Base-by-base conservation (phyloP, 53 echinoderm and acorn worm species). In the Temnopleurus reevesii region DNA sequence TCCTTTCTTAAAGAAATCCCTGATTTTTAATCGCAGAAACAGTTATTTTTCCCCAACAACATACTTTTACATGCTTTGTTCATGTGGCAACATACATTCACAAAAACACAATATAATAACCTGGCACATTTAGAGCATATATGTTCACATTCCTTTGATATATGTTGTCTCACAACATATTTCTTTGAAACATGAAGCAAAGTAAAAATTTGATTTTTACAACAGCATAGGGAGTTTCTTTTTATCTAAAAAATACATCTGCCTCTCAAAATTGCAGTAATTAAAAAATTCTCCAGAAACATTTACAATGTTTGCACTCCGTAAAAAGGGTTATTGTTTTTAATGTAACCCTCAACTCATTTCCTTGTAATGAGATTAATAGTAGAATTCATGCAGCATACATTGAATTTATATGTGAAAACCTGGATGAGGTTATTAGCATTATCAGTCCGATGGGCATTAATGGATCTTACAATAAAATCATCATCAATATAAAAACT, bases 11-110 rank as follows among this genome's bases (percentile, higher is more conserved):
- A 49, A 79, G 79, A 49, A 79, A 28, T 79, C 79, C 79, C 79
- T 79, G 79, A 79, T 79, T 79, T 49, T 47, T 27, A 79, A 79
- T 46, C 79, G 24, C 46, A 79, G 79, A 79, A 47, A 79, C 12
- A 71, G 41, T 41, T 71, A n/a, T n/a, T n/a, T n/a, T n/a, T n/a
- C 41, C 27, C 71, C 21, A 71, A 71, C n/a, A 41, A 19, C 36
- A 38, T 71, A 9, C 41, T 4, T 71, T 41, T 36, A 71, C 71
- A 71, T 71, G 71, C 41, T 36, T n/a, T 71, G 71, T 41, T 71
- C 71, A 71, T 71, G 71, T 38, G 71, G 71, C 71, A 71, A 71
- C n/a, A 71, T 23, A 71, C 38, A 71, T 9, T 21, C 41, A 36
- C 36, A 15, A 71, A 71, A 71, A 71, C 71, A 71, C n/a, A 71